These are phyloP conservation scores for Perdita meconis DNA, from an alignment of 2,888 invertebrate species.

Conservation along the genomic window DNA sequence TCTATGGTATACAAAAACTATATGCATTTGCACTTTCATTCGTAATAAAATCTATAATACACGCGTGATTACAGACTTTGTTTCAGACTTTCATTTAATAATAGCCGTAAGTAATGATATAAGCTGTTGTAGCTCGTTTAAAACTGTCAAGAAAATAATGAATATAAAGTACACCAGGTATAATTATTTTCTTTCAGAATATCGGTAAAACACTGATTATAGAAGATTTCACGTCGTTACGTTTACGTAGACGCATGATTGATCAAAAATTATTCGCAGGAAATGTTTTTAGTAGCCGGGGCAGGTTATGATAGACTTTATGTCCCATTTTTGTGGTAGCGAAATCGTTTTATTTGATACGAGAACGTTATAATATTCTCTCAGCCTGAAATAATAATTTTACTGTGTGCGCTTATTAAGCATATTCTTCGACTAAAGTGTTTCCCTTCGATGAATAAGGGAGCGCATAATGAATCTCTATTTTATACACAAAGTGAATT, in stretches of 20 bases:
- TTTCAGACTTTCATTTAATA: not conserved
- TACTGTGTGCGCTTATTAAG: constrained; percentile 8
- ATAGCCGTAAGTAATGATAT: not conserved
- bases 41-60: too few species aligned
- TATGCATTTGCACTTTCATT: too few species aligned
- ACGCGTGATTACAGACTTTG: not conserved
- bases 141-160: not conserved
- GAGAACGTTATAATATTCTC: not conserved
- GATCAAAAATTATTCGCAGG: constrained; percentile 32
- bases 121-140: not conserved
- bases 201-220: too few species aligned
- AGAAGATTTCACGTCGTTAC: constrained; percentile 1
- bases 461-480: not conserved
- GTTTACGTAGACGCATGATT: constrained; percentile 15
- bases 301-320: not conserved
- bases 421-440: not conserved
- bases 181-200: not conserved
- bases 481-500: not conserved
- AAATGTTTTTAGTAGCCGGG: not conserved
- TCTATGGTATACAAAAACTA: too few species aligned
- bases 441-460: constrained; percentile 3
- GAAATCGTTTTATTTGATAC: not conserved
- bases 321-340: not conserved
- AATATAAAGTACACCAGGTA: not conserved
- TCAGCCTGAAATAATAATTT: constrained; percentile 3